These are phyloP conservation scores for Pheosia tremula DNA, from an alignment of 2,888 invertebrate species.

Conservation along the genomic window DNA sequence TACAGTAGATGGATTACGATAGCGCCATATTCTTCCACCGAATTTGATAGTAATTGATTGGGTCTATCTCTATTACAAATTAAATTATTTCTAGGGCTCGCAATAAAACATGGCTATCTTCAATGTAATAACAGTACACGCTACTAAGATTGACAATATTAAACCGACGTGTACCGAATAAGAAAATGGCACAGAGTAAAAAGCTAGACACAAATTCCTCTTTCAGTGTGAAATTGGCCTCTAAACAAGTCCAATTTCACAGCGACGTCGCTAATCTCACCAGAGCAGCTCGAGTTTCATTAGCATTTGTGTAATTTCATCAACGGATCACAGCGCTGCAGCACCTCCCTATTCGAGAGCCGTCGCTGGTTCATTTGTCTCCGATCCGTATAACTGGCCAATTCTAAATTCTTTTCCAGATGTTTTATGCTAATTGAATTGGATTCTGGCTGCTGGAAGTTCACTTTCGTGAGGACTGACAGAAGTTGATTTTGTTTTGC, in stretches of 20 bases:
- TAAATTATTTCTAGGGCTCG: neutral
- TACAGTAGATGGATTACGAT: too few relatives aligned
- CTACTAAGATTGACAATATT: slow-evolving; percentile 10
- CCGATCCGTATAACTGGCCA: slow-evolving; percentile 57
- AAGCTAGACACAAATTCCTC: slow-evolving; percentile 31
- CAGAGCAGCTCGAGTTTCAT: slow-evolving; percentile 69
- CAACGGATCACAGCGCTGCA: slow-evolving; percentile 53
- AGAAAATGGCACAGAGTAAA: slow-evolving; percentile 12
- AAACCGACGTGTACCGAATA: slow-evolving; percentile 18
- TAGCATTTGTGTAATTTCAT: slow-evolving; percentile 79
- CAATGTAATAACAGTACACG: neutral
- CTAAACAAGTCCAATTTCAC: slow-evolving; percentile 68
- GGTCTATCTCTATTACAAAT: too few relatives aligned
- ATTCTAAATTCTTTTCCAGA: slow-evolving; percentile 41
- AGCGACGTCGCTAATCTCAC: slow-evolving; percentile 68
- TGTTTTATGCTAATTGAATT: slow-evolving; percentile 41
- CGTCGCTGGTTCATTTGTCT: slow-evolving; percentile 60
- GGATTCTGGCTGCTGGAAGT: slow-evolving; percentile 21
- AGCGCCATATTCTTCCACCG: too few relatives aligned
- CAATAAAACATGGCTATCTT: neutral
- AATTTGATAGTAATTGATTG: too few relatives aligned
- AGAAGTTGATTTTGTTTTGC: neutral
- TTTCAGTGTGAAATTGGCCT: slow-evolving; percentile 54
- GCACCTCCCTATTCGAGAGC: slow-evolving; percentile 30
- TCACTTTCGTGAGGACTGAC: slow-evolving; percentile 10